Evolutionary conservation across 1,140 invertebrate species (phyloP), one percentile per base, ranked within the genome.

Genomic region (Leptinotarsa lineolata): DNA sequence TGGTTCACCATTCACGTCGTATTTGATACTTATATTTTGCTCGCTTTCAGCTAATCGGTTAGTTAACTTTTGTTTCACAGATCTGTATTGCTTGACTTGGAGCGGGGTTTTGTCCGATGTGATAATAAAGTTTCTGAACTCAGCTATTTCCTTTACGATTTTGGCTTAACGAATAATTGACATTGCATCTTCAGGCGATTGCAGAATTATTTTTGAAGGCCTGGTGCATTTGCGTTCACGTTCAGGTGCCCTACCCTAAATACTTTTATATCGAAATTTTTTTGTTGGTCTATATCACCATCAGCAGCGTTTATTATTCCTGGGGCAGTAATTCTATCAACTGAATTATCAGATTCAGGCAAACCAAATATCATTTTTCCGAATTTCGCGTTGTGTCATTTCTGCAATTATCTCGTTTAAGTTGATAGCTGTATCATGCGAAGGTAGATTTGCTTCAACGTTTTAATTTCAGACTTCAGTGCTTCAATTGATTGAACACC

Each of bases 311-410:
- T 60, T 6, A 60, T 18, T 60, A 60, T 60, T 60, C n/a, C 59
- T 60, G 59, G n/a, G 59, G n/a, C 59, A 60, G 59, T 60, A 60
- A 5, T 60, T n/a, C n/a, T 60, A 60, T 60, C 59, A 6, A 60
- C 21, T 60, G 59, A 4, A 60, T 60, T 60, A 60, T 60, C 59
- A 60, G 20, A 6, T 60, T 60, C 59, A 21, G 59, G 59, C 21
- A 60, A 60, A n/a, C 59, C 59, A 60, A 60, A 60, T 60, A 60
- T 60, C n/a, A 60, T 60, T 60, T 60, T n/a, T 60, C n/a, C 59
- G 59, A 18, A 60, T 60, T 60, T 60, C 59, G 59, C 59, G 59
- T 60, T 60, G 6, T 11, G 59, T 60, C 59, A 60, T 60, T 60
- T 60, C 59, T 6, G 59, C 59, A 60, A 60, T 60, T 11, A 60